phyloP scores from a whole-genome alignment of 2,113 vertebrate genomes.

The Noctilio leporinus region DNA sequence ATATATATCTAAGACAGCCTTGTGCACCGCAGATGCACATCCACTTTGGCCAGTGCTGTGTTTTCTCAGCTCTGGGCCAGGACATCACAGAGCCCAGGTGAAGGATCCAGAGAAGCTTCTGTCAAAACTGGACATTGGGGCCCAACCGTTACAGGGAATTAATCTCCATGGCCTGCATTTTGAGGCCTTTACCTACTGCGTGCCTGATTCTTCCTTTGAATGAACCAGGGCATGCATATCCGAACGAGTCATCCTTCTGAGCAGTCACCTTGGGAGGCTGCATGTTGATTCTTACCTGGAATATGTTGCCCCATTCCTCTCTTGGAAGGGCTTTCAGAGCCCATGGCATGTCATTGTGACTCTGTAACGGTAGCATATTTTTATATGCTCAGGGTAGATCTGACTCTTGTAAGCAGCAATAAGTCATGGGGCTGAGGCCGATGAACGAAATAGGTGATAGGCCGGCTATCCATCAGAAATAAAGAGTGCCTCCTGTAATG shows the following conservation, averaged over 20 bases:
- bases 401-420: neutral
- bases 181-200: neutral
- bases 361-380: constrained; percentile 6
- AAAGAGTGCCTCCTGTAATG: neutral
- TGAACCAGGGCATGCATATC: neutral
- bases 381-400: constrained; percentile 19
- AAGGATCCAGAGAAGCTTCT: neutral
- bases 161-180: neutral
- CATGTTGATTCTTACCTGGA: neutral
- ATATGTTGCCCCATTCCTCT: neutral
- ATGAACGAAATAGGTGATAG: neutral
- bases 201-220: neutral
- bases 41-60: neutral
- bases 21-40: neutral
- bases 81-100: neutral
- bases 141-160: neutral
- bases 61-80: neutral
- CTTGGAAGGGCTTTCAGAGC: neutral
- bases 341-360: neutral
- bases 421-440: neutral
- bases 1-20: neutral
- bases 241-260: neutral
- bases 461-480: neutral
- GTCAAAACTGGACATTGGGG: neutral
- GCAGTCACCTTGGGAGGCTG: neutral